Percentiles rank a stretch among this genome's conserved stretches.
phyloP scores from a whole-genome alignment of 2,888 invertebrate genomes.

The Pteria penguin region DNA sequence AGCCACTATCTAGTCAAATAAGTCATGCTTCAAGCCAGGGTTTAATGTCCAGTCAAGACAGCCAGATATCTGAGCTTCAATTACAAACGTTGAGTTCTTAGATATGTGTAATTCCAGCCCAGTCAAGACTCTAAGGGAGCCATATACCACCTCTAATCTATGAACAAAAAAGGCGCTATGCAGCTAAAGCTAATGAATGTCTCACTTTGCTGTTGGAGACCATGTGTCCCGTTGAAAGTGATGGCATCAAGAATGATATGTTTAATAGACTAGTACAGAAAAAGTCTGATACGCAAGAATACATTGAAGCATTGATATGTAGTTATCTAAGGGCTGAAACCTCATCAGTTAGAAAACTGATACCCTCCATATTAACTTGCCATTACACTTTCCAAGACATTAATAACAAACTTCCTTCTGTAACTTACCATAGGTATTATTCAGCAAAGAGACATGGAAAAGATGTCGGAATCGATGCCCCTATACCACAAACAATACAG shows the following conservation, averaged over 20 bases:
- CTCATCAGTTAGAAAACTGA: not conserved
- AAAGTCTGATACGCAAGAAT: not conserved
- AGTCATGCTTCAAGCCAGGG: too few relatives aligned
- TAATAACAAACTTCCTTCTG: too few relatives aligned
- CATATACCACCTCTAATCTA: not conserved
- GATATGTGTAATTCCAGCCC: too few relatives aligned
- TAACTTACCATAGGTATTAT: too few relatives aligned
- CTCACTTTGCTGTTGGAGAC: too few relatives aligned
- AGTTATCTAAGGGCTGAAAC: too few relatives aligned
- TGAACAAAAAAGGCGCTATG: slow-evolving; percentile 4
- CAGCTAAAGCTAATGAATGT: too few relatives aligned
- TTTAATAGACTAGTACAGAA: not conserved
- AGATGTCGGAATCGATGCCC: not conserved
- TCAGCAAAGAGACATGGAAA: slow-evolving; percentile 13
- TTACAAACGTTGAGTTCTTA: not conserved
- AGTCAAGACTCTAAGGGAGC: too few relatives aligned
- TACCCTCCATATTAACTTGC: too few relatives aligned
- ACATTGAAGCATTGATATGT: not conserved
- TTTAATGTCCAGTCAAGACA: not conserved
- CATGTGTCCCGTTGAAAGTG: too few relatives aligned
- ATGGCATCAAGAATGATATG: not conserved
- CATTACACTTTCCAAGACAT: too few relatives aligned
- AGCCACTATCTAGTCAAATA: not conserved
- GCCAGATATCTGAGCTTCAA: not conserved
- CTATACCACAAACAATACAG: not conserved